phyloP scores from a whole-genome alignment of 2,113 vertebrate genomes.

The Carassius auratus region DNA sequence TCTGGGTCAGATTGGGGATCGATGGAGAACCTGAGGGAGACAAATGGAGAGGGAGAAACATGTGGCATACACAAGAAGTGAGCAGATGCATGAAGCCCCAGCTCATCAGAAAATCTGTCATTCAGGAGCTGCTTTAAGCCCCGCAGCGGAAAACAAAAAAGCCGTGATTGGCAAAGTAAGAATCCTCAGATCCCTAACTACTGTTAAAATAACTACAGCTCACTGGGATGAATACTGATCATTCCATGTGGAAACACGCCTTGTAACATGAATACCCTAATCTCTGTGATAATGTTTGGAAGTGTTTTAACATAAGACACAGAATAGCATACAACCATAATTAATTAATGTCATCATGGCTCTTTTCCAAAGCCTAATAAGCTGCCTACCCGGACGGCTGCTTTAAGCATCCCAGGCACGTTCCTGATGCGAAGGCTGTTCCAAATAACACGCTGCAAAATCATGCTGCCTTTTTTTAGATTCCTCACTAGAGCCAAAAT shows the following conservation, averaged over 20 bases:
- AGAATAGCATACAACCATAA: neutral
- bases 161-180: neutral
- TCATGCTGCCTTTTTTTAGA: neutral
- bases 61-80: conserved; percentile 5
- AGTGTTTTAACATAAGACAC: neutral
- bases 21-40: conserved; percentile 81
- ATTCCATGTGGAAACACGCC: neutral
- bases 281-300: neutral
- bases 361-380: conserved; percentile 8
- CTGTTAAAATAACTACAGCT: neutral
- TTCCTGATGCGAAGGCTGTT: neutral
- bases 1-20: conserved; percentile 86
- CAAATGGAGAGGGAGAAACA: neutral
- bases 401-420: neutral
- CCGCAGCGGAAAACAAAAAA: neutral
- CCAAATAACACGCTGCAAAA: neutral
- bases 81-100: conserved; percentile 61
- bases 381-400: neutral
- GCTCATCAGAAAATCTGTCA: conserved; percentile 21
- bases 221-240: conserved; percentile 8
- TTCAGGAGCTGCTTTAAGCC: neutral
- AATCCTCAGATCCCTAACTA: conserved; percentile 26
- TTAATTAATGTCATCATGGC: conserved; percentile 14
- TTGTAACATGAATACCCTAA: neutral
- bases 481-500: neutral